Percentiles rank a stretch among this genome's conserved stretches.
These are phyloP conservation scores for Lota lota DNA, from an alignment of 2,113 vertebrate species.

Conservation along the genomic window DNA sequence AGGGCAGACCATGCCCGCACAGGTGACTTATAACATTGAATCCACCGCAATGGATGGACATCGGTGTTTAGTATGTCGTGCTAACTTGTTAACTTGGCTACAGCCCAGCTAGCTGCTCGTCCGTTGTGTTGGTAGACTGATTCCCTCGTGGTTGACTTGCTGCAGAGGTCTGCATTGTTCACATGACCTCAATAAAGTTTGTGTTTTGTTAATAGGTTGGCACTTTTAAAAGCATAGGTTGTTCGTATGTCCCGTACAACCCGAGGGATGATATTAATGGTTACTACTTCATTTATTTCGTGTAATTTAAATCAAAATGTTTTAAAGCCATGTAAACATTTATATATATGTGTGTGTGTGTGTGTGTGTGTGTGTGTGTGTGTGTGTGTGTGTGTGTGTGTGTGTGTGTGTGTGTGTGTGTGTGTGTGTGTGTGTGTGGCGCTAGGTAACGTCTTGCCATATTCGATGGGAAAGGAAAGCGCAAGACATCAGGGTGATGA, in stretches of 20 bases:
- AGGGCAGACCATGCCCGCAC: constrained; percentile 67
- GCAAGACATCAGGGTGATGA: constrained; percentile 72
- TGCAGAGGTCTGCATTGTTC: too few species aligned
- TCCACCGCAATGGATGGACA: too few species aligned
- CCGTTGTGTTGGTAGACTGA: too few species aligned
- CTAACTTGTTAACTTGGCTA: too few species aligned
- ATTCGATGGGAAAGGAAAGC: constrained; percentile 52
- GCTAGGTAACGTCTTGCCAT: constrained; percentile 47
- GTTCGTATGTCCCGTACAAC: not conserved
- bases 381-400: not conserved
- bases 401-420: not conserved
- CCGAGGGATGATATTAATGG: constrained; percentile 47
- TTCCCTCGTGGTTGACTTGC: too few species aligned
- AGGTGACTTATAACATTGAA: constrained; percentile 23
- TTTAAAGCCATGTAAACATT: not conserved
- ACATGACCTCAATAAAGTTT: constrained; percentile 4
- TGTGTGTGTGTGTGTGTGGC: constrained; percentile 9
- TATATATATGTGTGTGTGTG: too few species aligned
- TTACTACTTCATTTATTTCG: constrained; percentile 19
- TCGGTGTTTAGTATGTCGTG: too few species aligned
- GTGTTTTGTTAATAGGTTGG: constrained; percentile 19
- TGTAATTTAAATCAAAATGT: not conserved
- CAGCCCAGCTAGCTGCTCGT: too few species aligned
- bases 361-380: too few species aligned
- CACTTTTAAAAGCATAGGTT: constrained; percentile 5